Evolutionary conservation across 2,888 invertebrate species (phyloP), one percentile per base, ranked within the genome.

Genomic region (Himalopsyche japonica): DNA sequence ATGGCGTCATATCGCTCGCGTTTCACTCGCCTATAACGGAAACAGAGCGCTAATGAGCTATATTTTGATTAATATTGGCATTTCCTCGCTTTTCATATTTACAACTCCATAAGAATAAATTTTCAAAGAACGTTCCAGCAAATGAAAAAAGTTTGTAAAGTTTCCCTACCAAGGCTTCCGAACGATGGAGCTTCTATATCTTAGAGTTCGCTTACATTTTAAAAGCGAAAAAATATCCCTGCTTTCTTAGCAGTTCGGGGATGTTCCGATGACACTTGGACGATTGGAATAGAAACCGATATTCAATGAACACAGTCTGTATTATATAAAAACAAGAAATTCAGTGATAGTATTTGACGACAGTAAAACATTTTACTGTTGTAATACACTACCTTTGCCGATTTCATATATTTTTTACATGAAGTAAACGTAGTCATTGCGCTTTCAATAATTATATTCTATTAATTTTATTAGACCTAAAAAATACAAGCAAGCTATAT

Each of bases 11-110:
- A 70, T 79, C 27, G 70, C 43, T 83, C 83, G 79, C 83, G 80
- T 83, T 83, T 83, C 79, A 79, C 43, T 24, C 64, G 79, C 47
- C 47, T 43, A 80, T 83, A 83, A 83, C 79, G 70, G 76, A 76
- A 83, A 79, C 79, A 79, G 79, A 43, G 79, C 49, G 34, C 83
- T 83, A 83, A 83, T 48, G 83, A 83, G 79, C 76, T 70, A 64
- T 79, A 83, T 79, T 79, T 83, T 83, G 83, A 83, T 83, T 83
- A 83, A 83, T 79, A 70, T 79, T 81, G 76, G 57, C 81, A 81
- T 70, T 81, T 64, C 43, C 57, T 64, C 57, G 64, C 64, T 76
- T 34, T 81, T 81, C 70, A 70, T 70, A 70, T 70, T 70, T 70
- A 70, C 70, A 70, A 70, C 70, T 70, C 70, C 70, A 70, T 70